A percentile compares a stretch with the other conserved stretches of the same genome.
phyloP scores from a whole-genome alignment of 2,113 vertebrate genomes.

The Hucho hucho region DNA sequence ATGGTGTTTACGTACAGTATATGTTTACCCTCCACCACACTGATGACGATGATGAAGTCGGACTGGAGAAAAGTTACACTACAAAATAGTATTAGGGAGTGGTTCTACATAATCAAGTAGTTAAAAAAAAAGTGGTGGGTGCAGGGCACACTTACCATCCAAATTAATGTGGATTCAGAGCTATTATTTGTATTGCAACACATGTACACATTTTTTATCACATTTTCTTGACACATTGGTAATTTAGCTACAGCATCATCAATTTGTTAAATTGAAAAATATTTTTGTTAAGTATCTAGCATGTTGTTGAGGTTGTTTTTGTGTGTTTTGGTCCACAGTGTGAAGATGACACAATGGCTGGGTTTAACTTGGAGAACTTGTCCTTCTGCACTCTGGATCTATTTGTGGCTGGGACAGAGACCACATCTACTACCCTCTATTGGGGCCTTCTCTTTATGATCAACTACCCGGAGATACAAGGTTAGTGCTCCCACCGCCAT shows the following conservation, averaged over 20 bases:
- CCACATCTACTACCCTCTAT: constrained; percentile 67
- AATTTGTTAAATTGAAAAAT: neutral
- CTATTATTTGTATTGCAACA: too few relatives aligned
- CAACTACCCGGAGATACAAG: constrained; percentile 67
- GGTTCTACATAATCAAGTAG: too few relatives aligned
- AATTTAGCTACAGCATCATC: neutral
- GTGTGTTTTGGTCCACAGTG: constrained; percentile 1
- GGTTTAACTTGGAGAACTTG: constrained; percentile 71
- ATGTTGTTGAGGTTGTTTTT: neutral
- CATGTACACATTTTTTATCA: too few relatives aligned
- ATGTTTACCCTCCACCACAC: too few relatives aligned
- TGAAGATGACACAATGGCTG: constrained; percentile 28
- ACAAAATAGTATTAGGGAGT: too few relatives aligned
- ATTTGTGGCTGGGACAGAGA: constrained; percentile 74
- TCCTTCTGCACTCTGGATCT: constrained; percentile 65
- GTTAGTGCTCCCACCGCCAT: constrained; percentile 33
- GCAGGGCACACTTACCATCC: too few relatives aligned
- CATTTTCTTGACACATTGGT: too few relatives aligned
- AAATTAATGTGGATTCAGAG: too few relatives aligned
- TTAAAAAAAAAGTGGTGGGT: too few relatives aligned
- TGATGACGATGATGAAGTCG: too few relatives aligned
- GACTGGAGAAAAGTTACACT: too few relatives aligned
- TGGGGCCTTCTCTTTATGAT: constrained; percentile 74
- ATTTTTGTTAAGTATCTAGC: neutral
- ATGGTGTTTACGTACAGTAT: too few relatives aligned